phyloP scores from a whole-genome alignment of 2,113 vertebrate genomes.

The Daboia siamensis region DNA sequence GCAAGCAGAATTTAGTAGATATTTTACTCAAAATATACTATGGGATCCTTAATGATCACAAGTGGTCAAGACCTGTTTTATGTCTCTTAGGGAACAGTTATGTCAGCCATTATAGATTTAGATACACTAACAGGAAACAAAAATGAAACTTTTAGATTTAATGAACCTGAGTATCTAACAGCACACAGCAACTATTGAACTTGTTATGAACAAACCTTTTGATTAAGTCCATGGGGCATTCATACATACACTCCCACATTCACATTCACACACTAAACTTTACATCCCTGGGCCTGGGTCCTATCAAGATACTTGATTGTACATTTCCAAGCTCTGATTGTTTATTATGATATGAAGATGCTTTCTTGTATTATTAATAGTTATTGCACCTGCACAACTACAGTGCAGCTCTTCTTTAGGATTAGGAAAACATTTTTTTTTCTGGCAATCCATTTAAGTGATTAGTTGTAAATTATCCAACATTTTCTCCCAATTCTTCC shows the following conservation, averaged over 20 bases:
- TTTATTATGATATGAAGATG: neutral
- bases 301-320: conserved; percentile 51
- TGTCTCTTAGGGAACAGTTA: conserved; percentile 60
- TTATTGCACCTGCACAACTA: neutral
- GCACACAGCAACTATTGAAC: conserved; percentile 66
- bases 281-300: conserved; percentile 57
- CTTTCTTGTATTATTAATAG: neutral
- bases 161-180: conserved; percentile 64
- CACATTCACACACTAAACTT: conserved; percentile 39
- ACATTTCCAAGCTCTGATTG: conserved; percentile 5
- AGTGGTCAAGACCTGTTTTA: conserved; percentile 52
- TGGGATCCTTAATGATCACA: conserved; percentile 67
- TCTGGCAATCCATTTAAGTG: neutral
- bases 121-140: conserved; percentile 55
- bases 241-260: neutral
- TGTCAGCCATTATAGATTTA: conserved; percentile 66
- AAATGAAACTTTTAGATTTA: conserved; percentile 66
- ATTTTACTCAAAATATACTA: conserved; percentile 42
- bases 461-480: neutral
- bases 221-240: conserved; percentile 70
- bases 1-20: conserved; percentile 30
- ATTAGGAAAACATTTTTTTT: neutral
- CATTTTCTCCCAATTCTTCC: neutral
- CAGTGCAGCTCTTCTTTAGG: neutral
- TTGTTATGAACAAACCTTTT: conserved; percentile 69